These are phyloP conservation scores for Eupithecia exiguata DNA, from an alignment of 2,888 invertebrate species.

Conservation along the genomic window DNA sequence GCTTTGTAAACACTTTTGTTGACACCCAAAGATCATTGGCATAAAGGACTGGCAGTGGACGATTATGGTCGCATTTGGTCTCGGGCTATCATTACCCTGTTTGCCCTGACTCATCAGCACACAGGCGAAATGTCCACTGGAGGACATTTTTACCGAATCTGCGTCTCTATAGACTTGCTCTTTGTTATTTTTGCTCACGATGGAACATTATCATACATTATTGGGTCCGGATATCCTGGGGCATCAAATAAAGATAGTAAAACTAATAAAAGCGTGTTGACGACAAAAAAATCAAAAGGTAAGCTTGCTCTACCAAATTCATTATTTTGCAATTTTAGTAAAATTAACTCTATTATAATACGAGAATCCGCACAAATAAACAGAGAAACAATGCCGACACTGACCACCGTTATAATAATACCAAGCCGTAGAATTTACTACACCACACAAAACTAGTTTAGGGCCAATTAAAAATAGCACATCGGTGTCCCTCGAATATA, in stretches of 20 bases:
- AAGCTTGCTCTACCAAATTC: background rate
- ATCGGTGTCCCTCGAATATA: slow-evolving; percentile 66
- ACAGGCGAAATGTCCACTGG: slow-evolving; percentile 43
- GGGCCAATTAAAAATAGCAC: slow-evolving; percentile 72
- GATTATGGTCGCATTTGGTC: slow-evolving; percentile 22
- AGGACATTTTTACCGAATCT: slow-evolving; percentile 13
- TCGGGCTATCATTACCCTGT: slow-evolving; percentile 21
- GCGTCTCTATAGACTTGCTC: slow-evolving; percentile 3
- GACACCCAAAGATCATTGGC: background rate
- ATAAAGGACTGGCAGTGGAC: slow-evolving; percentile 17
- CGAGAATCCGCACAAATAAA: background rate
- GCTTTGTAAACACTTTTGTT: slow-evolving; percentile 1
- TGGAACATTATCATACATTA: slow-evolving; percentile 10
- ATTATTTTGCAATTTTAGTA: background rate
- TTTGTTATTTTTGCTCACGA: slow-evolving; percentile 10
- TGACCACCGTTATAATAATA: slow-evolving; percentile 19
- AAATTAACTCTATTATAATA: background rate
- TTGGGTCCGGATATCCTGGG: slow-evolving; percentile 5
- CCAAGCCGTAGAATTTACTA: slow-evolving; percentile 30
- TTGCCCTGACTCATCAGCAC: slow-evolving; percentile 51
- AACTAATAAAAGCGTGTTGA: background rate
- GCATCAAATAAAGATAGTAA: slow-evolving; percentile 4
- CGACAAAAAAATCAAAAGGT: background rate
- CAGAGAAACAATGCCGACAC: slow-evolving; percentile 4
- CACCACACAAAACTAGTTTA: slow-evolving; percentile 46